phyloP scores from a whole-genome alignment of 1,140 invertebrate genomes.

The Drosophila repletoides region DNA sequence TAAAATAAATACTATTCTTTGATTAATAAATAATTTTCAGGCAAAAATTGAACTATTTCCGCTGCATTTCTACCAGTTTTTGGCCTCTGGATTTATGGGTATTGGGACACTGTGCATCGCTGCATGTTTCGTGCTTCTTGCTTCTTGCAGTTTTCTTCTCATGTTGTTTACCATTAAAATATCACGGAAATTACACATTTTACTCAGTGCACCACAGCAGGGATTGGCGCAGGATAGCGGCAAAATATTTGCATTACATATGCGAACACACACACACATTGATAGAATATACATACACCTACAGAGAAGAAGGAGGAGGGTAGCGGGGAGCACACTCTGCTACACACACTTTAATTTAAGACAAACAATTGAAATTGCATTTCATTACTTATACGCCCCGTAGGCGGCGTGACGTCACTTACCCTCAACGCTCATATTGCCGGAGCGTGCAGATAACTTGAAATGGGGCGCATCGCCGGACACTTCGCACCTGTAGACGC shows the following conservation, averaged over 20 bases:
- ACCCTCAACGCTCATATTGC: conserved; percentile 86
- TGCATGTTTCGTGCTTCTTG: conserved; percentile 44
- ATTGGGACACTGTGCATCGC: too few species aligned
- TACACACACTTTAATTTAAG: conserved; percentile 57
- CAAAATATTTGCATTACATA: conserved; percentile 55
- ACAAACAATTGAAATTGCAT: conserved; percentile 69
- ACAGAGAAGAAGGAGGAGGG: too few species aligned
- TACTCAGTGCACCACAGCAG: conserved; percentile 58
- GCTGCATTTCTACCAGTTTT: too few species aligned
- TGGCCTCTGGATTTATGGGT: too few species aligned
- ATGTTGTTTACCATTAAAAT: conserved; percentile 79
- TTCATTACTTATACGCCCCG: conserved; percentile 51
- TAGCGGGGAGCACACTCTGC: too few species aligned
- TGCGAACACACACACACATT: conserved; percentile 8
- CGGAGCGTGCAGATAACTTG: conserved; percentile 84
- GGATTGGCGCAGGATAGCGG: conserved; percentile 32
- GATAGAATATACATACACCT: neutral
- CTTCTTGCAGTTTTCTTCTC: conserved; percentile 62
- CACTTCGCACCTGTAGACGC: conserved; percentile 85
- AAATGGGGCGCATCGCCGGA: conserved; percentile 86
- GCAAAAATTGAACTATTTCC: too few species aligned
- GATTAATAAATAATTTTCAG: too few species aligned
- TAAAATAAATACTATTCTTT: too few species aligned
- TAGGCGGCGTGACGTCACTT: conserved; percentile 48
- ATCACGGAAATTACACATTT: conserved; percentile 81